Evolutionary conservation across 1,140 invertebrate genomes (phyloP).

Genomic region (Dendroctonus ponderosae): DNA sequence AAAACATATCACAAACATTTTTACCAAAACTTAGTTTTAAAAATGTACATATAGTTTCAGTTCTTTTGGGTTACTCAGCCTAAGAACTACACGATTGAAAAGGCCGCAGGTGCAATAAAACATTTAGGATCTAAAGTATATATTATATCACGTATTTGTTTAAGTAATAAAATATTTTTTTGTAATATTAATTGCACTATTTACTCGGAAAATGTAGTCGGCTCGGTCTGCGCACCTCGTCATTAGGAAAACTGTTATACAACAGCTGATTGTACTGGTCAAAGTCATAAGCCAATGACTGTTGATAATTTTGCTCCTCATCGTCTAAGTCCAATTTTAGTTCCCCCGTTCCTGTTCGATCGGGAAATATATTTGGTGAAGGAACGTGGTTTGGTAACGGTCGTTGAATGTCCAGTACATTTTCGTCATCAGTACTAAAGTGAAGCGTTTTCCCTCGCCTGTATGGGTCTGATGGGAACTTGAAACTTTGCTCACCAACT

Average conservation of each 20-base stretch:
- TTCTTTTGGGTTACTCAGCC: too few species aligned
- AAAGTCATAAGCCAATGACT: slow-evolving; percentile 10
- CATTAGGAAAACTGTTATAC: slow-evolving; percentile 27
- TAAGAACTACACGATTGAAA: neutral
- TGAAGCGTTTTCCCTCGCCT: slow-evolving; percentile 35
- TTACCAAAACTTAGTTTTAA: too few species aligned
- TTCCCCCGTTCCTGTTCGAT: slow-evolving; percentile 51
- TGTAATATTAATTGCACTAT: neutral
- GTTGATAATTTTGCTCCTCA: slow-evolving; percentile 16
- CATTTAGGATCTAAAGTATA: neutral
- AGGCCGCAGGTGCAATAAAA: slow-evolving; percentile 5
- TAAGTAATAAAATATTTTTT: neutral
- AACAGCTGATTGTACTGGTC: slow-evolving; percentile 10
- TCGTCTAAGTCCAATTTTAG: slow-evolving; percentile 46
- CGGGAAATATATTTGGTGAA: slow-evolving; percentile 49
- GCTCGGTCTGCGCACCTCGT: neutral
- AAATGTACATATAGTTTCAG: too few species aligned
- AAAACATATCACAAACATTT: too few species aligned
- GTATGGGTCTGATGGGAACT: slow-evolving; percentile 30
- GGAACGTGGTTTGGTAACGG: slow-evolving; percentile 42
- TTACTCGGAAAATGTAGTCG: slow-evolving; percentile 10
- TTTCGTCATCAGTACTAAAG: slow-evolving; percentile 17
- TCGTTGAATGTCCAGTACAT: slow-evolving; percentile 38
- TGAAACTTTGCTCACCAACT: slow-evolving; percentile 6
- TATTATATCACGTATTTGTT: neutral